Percentiles rank a stretch among this genome's conserved stretches.
Evolutionary conservation across 2,888 invertebrate species (phyloP).

Genomic region (Odontocolon sp.): DNA sequence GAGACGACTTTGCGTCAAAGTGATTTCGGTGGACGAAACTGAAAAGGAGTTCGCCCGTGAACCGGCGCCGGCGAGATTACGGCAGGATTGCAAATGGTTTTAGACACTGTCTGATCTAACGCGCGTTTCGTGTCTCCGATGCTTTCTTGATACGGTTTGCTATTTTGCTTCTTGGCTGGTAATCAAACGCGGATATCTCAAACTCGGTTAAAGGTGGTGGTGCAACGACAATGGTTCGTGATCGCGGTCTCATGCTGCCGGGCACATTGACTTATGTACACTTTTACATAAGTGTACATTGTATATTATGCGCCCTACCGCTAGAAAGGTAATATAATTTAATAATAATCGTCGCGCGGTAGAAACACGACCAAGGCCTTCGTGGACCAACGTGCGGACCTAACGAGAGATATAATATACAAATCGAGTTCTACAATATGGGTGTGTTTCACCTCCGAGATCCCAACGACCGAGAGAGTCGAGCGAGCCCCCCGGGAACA

Average conservation of each 20-base stretch:
- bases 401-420: conserved; percentile 64
- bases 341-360: conserved; percentile 64
- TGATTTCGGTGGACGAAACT: no score
- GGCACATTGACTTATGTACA: conserved; percentile 4
- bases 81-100: neutral
- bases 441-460: conserved; percentile 60
- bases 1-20: neutral
- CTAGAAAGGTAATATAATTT: conserved; percentile 70
- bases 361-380: conserved; percentile 58
- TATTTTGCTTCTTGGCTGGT: neutral
- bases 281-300: conserved; percentile 48
- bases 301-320: conserved; percentile 11
- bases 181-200: conserved; percentile 29
- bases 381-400: conserved; percentile 56
- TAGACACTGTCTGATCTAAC: neutral
- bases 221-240: conserved; percentile 22
- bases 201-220: conserved; percentile 2
- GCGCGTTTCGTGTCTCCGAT: neutral
- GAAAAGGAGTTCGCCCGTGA: no score
- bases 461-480: conserved; percentile 11
- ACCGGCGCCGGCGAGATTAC: no score
- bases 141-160: neutral
- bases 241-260: neutral
- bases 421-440: conserved; percentile 29
- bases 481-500: conserved; percentile 69